Conservation (phyloP, 2,888 invertebrate genomes). For the Hyppa rectilinea region DNA sequence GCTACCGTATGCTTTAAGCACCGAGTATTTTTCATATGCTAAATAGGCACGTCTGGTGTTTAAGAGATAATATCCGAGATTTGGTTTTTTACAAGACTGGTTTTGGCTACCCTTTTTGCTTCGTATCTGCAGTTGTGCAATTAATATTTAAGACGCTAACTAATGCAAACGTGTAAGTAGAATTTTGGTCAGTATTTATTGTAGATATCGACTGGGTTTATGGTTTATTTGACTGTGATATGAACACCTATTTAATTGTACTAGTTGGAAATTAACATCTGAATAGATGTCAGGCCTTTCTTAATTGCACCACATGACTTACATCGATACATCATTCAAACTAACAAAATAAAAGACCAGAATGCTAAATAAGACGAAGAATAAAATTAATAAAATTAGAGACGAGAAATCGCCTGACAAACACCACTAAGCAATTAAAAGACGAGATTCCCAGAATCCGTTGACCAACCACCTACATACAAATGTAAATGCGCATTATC, state of each 20-base stretch:
- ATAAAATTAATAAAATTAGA: slow-evolving; percentile 42
- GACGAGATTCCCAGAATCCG: slow-evolving; percentile 21
- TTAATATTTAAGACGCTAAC: slow-evolving; percentile 39
- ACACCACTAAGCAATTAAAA: slow-evolving; percentile 29
- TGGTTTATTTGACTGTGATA: not conserved
- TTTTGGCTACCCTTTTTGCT: slow-evolving; percentile 39
- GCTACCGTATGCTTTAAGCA: slow-evolving; percentile 81
- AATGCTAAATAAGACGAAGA: slow-evolving; percentile 25
- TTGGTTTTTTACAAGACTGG: slow-evolving; percentile 52
- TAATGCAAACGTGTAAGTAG: not conserved
- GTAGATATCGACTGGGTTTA: not conserved
- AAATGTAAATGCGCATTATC: slow-evolving; percentile 34
- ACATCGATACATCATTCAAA: slow-evolving; percentile 6
- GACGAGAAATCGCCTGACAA: slow-evolving; percentile 25
- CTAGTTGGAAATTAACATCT: not conserved
- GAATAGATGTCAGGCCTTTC: not conserved
- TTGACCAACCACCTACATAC: slow-evolving; percentile 9
- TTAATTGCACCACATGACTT: slow-evolving; percentile 11
- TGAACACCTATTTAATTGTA: not conserved
- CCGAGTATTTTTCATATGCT: slow-evolving; percentile 81
- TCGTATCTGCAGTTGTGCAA: slow-evolving; percentile 32
- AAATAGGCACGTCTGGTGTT: slow-evolving; percentile 78
- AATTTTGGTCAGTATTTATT: not conserved
- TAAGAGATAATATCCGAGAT: slow-evolving; percentile 61
- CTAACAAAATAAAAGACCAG: slow-evolving; percentile 28